phyloP scores from a whole-genome alignment of 2,797 vertebrate genomes.

The Lepus oiostolus region DNA sequence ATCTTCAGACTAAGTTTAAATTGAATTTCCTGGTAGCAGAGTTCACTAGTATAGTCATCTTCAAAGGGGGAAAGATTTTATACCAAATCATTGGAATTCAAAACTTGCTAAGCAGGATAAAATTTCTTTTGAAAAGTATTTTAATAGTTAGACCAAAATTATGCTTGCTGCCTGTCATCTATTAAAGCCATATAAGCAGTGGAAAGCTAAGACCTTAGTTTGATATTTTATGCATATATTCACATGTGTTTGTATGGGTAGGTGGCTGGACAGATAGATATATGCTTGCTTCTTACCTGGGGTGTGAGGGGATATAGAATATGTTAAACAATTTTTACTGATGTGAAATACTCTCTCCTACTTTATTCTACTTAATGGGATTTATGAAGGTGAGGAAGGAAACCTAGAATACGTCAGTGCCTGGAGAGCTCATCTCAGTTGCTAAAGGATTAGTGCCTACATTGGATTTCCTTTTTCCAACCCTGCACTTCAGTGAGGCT shows the following conservation, averaged over 20 bases:
- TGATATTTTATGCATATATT: slow-evolving; percentile 13
- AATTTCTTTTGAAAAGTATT: not conserved
- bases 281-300: not conserved
- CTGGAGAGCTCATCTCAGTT: not conserved
- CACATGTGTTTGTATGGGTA: not conserved
- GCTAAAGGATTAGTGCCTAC: not conserved
- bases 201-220: not conserved
- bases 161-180: not conserved
- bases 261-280: not conserved
- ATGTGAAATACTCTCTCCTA: not conserved
- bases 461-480: not conserved
- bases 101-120: not conserved
- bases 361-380: not conserved
- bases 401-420: not conserved
- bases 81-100: not conserved
- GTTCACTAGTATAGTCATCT: not conserved
- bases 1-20: not conserved
- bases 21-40: not conserved
- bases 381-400: not conserved
- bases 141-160: not conserved
- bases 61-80: not conserved
- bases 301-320: not conserved
- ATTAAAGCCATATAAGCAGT: not conserved
- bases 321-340: not conserved
- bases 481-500: not conserved